Base-by-base conservation (phyloP, 2,888 invertebrate genomes). In the Lobophora halterata region DNA sequence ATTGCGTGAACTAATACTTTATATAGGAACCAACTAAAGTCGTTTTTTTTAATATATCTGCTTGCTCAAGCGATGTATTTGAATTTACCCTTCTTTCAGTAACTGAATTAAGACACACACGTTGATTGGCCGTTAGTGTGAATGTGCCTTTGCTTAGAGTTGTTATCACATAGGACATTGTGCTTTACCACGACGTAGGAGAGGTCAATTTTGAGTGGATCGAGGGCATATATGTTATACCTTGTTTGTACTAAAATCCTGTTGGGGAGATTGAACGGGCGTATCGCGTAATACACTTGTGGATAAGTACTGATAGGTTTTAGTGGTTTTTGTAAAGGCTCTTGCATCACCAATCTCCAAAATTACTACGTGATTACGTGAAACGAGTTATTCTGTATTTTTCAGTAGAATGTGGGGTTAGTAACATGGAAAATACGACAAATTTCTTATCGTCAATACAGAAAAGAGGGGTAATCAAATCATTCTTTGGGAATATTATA, bases 191-290 rank as follows among this genome's bases (percentile, higher is more conserved):
- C 18, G 11, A 11, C 6, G 10, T n/a, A 2, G 1, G 16, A 36
- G 20, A 7, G 29, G 8, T 4, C 25, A 33, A 36, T 7, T 23
- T 18, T 16, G 21, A 12, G 37, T 24, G 8, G 13, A 18, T 13
- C 13, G 14, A 13, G 11, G 14, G 17, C 21, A 27, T 33, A 16
- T 31, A n/a, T n/a, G n/a, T n/a, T n/a, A 16, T 30, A 17, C 16
- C 18, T 28, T 27, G 30, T 40, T 32, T 44, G 38, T 48, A 18
- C 36, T 34, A 43, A 46, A 47, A 51, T 51, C 47, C 47, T 32
- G 11, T 14, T 18, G 24, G 34, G 32, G 33, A 50, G 41, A 49
- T 44, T 41, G 45, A 43, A 41, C 35, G 34, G 24, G 28, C 31
- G 31, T 40, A 35, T 44, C 34, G 23, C 18, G 21, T 31, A 30